Percentiles rank a stretch among this genome's conserved stretches.
phyloP scores from a whole-genome alignment of 2,797 vertebrate genomes.

The Corythornis leucogaster region DNA sequence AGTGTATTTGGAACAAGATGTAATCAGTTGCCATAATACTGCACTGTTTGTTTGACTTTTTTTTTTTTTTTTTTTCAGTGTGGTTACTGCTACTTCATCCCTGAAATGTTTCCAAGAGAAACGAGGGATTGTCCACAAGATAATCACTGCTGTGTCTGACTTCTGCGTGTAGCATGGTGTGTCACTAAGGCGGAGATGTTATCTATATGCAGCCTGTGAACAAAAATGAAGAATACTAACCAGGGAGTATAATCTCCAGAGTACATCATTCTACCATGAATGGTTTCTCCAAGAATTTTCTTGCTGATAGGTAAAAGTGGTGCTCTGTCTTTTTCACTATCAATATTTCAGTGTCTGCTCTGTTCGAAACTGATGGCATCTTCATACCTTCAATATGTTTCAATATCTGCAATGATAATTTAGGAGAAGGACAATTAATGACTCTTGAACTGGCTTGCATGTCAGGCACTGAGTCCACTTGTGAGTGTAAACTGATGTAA shows the following conservation, averaged over 20 bases:
- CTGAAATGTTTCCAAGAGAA: constrained; percentile 71
- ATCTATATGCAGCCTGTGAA: constrained; percentile 13
- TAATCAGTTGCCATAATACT: constrained; percentile 72
- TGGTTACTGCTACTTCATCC: constrained; percentile 73
- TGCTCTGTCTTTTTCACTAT: background rate
- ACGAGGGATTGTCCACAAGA: constrained; percentile 42
- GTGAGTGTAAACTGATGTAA: background rate
- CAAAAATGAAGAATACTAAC: constrained; percentile 3
- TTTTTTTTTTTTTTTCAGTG: background rate
- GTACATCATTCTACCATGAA: background rate
- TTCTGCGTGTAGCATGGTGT: constrained; percentile 33
- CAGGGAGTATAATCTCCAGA: background rate
- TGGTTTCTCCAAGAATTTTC: background rate
- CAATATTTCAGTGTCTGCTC: background rate
- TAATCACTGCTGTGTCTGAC: constrained; percentile 66
- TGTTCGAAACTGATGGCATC: background rate
- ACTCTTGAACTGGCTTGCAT: background rate
- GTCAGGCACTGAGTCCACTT: background rate
- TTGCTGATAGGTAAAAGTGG: background rate
- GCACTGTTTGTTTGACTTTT: constrained; percentile 62
- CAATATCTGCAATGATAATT: background rate
- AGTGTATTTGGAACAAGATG: constrained; percentile 60
- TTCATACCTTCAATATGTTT: background rate
- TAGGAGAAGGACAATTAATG: background rate
- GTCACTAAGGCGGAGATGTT: constrained; percentile 10